Conservation (phyloP, 2,888 invertebrate genomes). For the Torymus aiolomorphi region DNA sequence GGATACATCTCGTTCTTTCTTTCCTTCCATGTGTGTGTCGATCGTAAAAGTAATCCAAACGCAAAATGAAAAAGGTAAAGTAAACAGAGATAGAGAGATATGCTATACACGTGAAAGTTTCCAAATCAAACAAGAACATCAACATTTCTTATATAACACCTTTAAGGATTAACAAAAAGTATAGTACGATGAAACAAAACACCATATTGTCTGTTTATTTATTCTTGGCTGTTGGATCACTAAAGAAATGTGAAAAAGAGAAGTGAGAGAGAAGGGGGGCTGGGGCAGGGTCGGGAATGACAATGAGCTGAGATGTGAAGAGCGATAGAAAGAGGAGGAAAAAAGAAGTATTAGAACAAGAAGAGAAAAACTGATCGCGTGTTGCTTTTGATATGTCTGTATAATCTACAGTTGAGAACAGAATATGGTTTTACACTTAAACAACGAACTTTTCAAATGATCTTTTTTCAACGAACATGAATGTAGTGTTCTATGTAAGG, state of each 20-base stretch:
- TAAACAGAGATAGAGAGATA: constrained; percentile 19
- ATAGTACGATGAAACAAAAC: constrained; percentile 41
- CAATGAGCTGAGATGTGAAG: constrained; percentile 26
- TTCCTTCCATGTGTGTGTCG: constrained; percentile 2
- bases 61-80: constrained; percentile 10
- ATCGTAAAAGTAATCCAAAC: background rate
- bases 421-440: too few species aligned
- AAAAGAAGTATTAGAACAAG: constrained; percentile 44
- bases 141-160: constrained; percentile 33
- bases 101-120: constrained; percentile 7
- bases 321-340: constrained; percentile 37
- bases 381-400: constrained; percentile 4
- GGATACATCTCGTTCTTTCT: constrained; percentile 15
- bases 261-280: constrained; percentile 8
- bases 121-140: constrained; percentile 30
- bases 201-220: constrained; percentile 26
- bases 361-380: constrained; percentile 50
- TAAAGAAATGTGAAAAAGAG: constrained; percentile 26
- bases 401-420: too few species aligned
- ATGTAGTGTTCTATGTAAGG: too few species aligned
- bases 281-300: constrained; percentile 14
- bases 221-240: constrained; percentile 31
- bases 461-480: too few species aligned
- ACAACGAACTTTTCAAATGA: too few species aligned
- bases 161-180: constrained; percentile 38